Percentiles rank a stretch among this genome's conserved stretches.
Conservation (phyloP, 2,797 vertebrate species). For the Meda fulgida region DNA sequence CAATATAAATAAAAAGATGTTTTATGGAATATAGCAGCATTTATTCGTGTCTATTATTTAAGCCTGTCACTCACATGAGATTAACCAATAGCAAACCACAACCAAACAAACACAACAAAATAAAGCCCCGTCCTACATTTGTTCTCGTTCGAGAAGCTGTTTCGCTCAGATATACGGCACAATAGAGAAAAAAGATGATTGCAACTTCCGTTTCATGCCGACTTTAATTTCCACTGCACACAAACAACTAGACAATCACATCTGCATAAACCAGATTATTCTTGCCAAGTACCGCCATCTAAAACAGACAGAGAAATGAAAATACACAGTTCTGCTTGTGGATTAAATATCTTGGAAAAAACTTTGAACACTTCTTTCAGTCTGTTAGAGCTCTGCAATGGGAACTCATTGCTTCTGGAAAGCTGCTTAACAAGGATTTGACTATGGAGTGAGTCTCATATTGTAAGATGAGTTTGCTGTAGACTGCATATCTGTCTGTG, state of each 20-base stretch:
- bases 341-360: not conserved
- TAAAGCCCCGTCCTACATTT: not conserved
- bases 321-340: not conserved
- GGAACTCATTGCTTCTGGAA: constrained; percentile 68
- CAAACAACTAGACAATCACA: not conserved
- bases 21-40: not conserved
- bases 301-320: not conserved
- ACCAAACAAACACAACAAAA: not conserved
- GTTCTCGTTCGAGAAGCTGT: not conserved
- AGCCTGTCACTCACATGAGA: not conserved
- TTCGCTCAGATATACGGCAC: not conserved
- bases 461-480: constrained; percentile 13
- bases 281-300: not conserved
- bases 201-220: not conserved
- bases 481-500: constrained; percentile 38
- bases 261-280: not conserved
- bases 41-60: no score
- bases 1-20: no score
- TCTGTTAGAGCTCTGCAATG: constrained; percentile 2
- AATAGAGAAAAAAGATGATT: not conserved
- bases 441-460: constrained; percentile 58
- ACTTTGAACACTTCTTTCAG: not conserved
- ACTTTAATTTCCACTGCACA: not conserved
- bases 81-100: not conserved
- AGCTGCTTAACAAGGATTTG: constrained; percentile 76